phyloP scores from a whole-genome alignment of 2,888 invertebrate species.

The Allophyes oxyacanthae region DNA sequence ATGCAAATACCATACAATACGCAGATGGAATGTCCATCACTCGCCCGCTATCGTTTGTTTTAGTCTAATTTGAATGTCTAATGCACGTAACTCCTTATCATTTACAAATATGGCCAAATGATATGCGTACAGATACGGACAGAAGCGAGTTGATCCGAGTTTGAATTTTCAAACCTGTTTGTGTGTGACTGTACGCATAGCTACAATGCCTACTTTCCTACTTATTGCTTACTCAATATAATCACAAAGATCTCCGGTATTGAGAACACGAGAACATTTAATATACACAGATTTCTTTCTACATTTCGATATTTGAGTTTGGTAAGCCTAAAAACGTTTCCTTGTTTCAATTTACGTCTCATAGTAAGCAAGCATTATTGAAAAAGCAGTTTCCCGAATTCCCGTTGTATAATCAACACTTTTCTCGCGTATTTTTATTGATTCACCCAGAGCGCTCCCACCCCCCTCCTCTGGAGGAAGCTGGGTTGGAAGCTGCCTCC shows the following conservation, averaged over 20 bases:
- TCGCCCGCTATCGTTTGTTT: constrained; percentile 73
- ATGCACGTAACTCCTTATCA: constrained; percentile 70
- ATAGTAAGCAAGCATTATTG: constrained; percentile 72
- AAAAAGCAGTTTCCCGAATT: constrained; percentile 81
- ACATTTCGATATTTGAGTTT: constrained; percentile 61
- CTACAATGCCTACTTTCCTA: constrained; percentile 6
- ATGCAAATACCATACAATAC: constrained; percentile 81
- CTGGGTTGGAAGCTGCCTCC: constrained; percentile 86
- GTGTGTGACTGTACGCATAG: constrained; percentile 26
- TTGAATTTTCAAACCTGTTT: constrained; percentile 44
- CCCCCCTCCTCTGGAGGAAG: constrained; percentile 77
- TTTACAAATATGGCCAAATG: constrained; percentile 69
- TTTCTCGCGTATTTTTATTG: constrained; percentile 89
- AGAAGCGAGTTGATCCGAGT: constrained; percentile 25
- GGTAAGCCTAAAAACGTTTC: constrained; percentile 65
- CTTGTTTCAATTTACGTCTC: constrained; percentile 71
- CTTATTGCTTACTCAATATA: constrained; percentile 11
- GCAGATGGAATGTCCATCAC: constrained; percentile 86
- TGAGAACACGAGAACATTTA: constrained; percentile 18
- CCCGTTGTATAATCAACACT: constrained; percentile 88
- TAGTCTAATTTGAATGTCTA: constrained; percentile 86
- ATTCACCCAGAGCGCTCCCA: constrained; percentile 76
- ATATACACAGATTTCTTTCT: constrained; percentile 54
- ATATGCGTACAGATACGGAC: constrained; percentile 58
- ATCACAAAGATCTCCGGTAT: constrained; percentile 12